A percentile compares a stretch with the other conserved stretches of the same genome.
Conservation (phyloP, 1,140 invertebrate species). For the Campoletis sonorensis region DNA sequence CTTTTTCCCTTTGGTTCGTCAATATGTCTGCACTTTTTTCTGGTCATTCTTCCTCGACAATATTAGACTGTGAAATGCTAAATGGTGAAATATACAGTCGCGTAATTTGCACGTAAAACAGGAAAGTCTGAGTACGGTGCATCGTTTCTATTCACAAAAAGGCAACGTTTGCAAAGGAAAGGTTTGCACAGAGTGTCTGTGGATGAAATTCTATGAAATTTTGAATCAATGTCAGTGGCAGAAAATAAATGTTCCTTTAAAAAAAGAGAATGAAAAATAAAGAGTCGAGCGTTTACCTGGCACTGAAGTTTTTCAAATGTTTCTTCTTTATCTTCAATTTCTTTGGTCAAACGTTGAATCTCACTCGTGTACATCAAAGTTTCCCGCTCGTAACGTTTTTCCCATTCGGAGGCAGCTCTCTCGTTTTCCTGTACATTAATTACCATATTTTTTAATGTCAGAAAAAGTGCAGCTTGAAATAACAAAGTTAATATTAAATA, state of each 20-base stretch:
- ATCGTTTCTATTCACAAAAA: neutral
- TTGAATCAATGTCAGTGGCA: no score
- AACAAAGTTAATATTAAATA: no score
- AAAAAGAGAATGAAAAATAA: neutral
- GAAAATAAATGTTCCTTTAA: neutral
- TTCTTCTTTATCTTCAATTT: conserved; percentile 64
- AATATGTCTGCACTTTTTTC: neutral
- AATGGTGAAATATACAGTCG: neutral
- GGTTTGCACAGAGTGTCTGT: neutral
- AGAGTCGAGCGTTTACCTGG: conserved; percentile 61
- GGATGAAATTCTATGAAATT: neutral
- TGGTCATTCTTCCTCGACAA: neutral
- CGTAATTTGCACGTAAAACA: conserved; percentile 31
- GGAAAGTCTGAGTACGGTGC: neutral
- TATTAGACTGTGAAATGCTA: conserved; percentile 39
- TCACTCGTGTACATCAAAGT: conserved; percentile 63
- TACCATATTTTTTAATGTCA: no score
- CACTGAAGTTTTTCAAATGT: conserved; percentile 63
- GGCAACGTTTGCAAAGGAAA: no score
- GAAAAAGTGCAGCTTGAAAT: no score
- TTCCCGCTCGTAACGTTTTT: conserved; percentile 62
- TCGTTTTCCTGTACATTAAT: conserved; percentile 59
- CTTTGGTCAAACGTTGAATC: conserved; percentile 62
- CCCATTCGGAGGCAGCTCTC: conserved; percentile 63
- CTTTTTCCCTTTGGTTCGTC: neutral